Evolutionary conservation across 2,113 vertebrate species (phyloP), one percentile per base, ranked within the genome.

Genomic region (Archocentrus centrarchus): DNA sequence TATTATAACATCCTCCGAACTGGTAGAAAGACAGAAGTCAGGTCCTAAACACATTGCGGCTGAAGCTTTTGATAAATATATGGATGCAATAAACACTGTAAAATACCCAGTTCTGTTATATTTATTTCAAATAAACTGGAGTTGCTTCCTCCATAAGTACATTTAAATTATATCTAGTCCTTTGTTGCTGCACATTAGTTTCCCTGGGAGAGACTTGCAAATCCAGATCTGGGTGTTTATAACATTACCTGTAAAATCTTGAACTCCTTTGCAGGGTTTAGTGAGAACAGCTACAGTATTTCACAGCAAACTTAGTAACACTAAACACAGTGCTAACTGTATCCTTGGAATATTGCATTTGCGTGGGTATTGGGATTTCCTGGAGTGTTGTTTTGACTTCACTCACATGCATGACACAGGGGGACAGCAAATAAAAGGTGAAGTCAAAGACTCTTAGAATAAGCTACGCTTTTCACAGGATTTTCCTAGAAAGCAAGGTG

Each of bases 371-470:
- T 81, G n/a, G 55, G 2, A 58, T 63, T 85, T 75, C 11, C 22
- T 77, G 73, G 30, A 73, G 50, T 39, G 32, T 83, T 92, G 35
- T 80, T 85, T 78, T 60, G 60, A 76, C 59, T 85, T 4, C 1
- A 62, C 44, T 79, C 59, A 22, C 37, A 64, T 76, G 32, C 78
- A 77, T 35, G 53, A 73, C 83, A 88, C 41, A 32, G 44, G 60
- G 30, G 63, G 18, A 84, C 1, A 13, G 62, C 3, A 37, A 79
- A 81, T 75, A 77, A 68, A 86, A 68, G 39, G 39, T 73, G 70
- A 78, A 70, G 59, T 73, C 59, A 75, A 81, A 82, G 73, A 75
- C 30, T 81, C 78, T 85, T 82, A 41, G 78, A 88, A 89, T 68
- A 85, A 91, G 53, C 76, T 66, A 30, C 35, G 84, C 80, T 83